Conservation (phyloP, 2,888 invertebrate genomes). For the Apamea monoglypha region DNA sequence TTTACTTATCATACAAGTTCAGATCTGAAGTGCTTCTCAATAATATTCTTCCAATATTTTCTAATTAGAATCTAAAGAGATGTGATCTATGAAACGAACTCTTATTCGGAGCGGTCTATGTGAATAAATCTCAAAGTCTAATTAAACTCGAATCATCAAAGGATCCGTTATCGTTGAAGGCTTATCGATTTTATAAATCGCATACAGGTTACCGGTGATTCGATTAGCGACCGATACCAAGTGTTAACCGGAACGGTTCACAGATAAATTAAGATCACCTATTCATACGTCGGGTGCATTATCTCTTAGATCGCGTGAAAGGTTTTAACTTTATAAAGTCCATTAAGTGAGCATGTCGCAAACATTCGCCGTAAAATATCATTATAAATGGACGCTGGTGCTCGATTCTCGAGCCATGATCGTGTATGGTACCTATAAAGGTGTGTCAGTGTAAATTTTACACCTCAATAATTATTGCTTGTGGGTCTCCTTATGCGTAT, state of each 20-base stretch:
- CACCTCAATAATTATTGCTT: constrained; percentile 83
- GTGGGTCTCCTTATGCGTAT: constrained; percentile 73
- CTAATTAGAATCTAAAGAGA: constrained; percentile 68
- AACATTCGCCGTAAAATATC: constrained; percentile 81
- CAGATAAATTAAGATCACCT: constrained; percentile 89
- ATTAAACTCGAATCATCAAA: constrained; percentile 77
- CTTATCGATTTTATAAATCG: constrained; percentile 84
- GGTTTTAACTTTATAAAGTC: constrained; percentile 83
- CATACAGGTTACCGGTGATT: constrained; percentile 82
- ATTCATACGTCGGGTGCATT: constrained; percentile 87
- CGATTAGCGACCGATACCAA: constrained; percentile 83
- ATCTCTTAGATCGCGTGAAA: constrained; percentile 84
- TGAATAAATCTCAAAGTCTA: constrained; percentile 72
- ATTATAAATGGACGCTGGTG: constrained; percentile 74
- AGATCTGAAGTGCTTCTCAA: constrained; percentile 27
- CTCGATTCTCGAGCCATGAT: constrained; percentile 52
- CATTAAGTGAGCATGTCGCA: constrained; percentile 85
- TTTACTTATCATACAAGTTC: background rate
- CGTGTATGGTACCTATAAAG: constrained; percentile 75
- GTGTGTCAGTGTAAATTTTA: constrained; percentile 85
- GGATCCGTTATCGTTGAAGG: constrained; percentile 76
- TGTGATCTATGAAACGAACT: constrained; percentile 65
- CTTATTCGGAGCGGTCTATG: constrained; percentile 62
- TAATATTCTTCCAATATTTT: constrained; percentile 46
- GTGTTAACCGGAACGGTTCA: constrained; percentile 86